Evolutionary conservation across 2,797 vertebrate species (phyloP).

Genomic region (Accipiter badius): DNA sequence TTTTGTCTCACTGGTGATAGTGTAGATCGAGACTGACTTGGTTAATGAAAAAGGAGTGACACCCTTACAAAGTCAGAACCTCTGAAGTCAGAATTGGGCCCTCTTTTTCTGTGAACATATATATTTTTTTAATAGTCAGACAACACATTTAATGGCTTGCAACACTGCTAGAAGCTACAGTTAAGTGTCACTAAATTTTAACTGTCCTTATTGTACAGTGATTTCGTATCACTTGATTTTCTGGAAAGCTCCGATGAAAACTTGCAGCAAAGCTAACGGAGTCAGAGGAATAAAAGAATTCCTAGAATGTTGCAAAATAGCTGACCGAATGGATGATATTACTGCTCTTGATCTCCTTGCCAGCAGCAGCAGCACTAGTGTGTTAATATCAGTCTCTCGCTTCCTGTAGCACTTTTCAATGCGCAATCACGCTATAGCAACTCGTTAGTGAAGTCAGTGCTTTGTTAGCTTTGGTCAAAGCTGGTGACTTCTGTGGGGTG

Average conservation of each 20-base stretch:
- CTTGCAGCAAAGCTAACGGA: neutral
- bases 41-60: neutral
- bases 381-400: accelerated
- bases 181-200: neutral
- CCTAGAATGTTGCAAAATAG: neutral
- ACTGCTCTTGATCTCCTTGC: neutral
- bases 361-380: neutral
- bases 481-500: neutral
- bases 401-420: neutral
- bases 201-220: no score
- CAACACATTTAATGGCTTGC: neutral
- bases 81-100: neutral
- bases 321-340: neutral
- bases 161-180: neutral
- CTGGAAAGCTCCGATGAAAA: neutral
- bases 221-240: neutral
- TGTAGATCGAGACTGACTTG: neutral
- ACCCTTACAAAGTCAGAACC: neutral
- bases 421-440: accelerated
- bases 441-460: accelerated
- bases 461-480: neutral
- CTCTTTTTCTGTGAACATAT: neutral
- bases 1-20: neutral
- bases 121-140: neutral
- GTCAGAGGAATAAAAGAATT: neutral